These are phyloP conservation scores for Erynnis tages DNA, from an alignment of 2,888 invertebrate species.

Conservation along the genomic window DNA sequence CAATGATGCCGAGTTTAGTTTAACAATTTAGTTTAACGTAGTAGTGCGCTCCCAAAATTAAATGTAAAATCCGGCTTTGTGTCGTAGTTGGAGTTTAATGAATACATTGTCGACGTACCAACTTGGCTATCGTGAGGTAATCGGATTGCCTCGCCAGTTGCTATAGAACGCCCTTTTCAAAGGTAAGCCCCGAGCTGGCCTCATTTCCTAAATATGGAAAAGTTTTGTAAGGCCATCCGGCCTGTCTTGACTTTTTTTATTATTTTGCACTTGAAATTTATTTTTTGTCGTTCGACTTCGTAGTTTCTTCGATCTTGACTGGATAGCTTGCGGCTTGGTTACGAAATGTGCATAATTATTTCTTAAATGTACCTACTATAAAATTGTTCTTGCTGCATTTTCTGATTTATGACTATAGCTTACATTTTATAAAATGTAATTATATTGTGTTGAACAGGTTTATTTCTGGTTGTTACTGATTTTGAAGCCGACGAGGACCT, in stretches of 20 bases:
- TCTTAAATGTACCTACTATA: not conserved
- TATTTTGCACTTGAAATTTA: conserved; percentile 35
- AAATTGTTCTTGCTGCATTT: not conserved
- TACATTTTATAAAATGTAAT: not conserved
- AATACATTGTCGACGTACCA: conserved; percentile 41
- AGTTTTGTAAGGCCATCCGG: conserved; percentile 62
- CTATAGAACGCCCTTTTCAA: conserved; percentile 47
- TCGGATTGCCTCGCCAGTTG: conserved; percentile 59
- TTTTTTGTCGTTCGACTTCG: conserved; percentile 28
- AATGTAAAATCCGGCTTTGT: conserved; percentile 23
- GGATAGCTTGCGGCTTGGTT: conserved; percentile 4
- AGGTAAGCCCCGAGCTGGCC: conserved; percentile 62
- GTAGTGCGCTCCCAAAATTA: conserved; percentile 17
- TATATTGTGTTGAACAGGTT: too few species aligned
- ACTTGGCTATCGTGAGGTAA: conserved; percentile 52
- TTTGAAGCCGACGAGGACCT: too few species aligned
- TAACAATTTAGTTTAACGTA: conserved; percentile 13
- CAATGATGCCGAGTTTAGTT: not conserved
- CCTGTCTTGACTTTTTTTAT: conserved; percentile 39
- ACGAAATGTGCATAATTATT: conserved; percentile 3
- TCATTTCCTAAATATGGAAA: conserved; percentile 72
- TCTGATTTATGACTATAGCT: not conserved
- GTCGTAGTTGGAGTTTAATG: conserved; percentile 37
- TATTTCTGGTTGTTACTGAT: too few species aligned
- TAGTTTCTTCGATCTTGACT: conserved; percentile 32